Percentiles rank a stretch among this genome's conserved stretches.
These are phyloP conservation scores for Caenorhabditis panamensis DNA, from an alignment of 2,888 invertebrate genomes.

Conservation along the genomic window DNA sequence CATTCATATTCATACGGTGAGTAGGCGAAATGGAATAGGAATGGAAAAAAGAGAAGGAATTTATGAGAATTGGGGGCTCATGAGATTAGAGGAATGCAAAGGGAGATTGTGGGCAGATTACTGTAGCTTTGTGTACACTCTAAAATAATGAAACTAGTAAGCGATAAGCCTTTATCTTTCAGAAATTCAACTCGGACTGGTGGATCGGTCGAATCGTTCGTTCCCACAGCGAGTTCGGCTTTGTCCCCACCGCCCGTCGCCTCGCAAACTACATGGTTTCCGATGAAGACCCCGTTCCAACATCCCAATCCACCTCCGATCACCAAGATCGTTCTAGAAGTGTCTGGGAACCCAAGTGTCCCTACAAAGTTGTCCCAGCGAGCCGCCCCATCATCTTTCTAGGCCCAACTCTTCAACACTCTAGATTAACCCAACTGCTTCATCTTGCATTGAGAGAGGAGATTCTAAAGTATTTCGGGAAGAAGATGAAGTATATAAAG, in stretches of 20 bases:
- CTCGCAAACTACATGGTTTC: constrained; percentile 63
- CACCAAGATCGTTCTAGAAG: constrained; percentile 43
- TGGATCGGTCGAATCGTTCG: constrained; percentile 99
- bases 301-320: constrained; percentile 14
- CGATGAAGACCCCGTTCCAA: constrained; percentile 36
- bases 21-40: too few relatives aligned
- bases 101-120: too few relatives aligned
- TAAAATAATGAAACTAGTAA: too few relatives aligned
- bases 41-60: too few relatives aligned
- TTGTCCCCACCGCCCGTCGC: constrained; percentile 88
- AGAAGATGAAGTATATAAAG: constrained; percentile 50
- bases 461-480: constrained; percentile 64
- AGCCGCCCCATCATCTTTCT: constrained; percentile 98
- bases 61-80: too few relatives aligned
- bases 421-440: constrained; percentile 63
- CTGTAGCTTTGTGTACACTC: too few relatives aligned
- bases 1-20: constrained; percentile 94
- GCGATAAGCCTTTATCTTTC: too few relatives aligned
- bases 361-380: constrained; percentile 98
- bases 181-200: constrained; percentile 99
- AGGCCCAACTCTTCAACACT: constrained; percentile 86
- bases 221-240: constrained; percentile 97
- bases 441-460: constrained; percentile 66
- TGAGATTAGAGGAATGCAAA: too few relatives aligned
- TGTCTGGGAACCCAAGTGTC: constrained; percentile 88